Percentiles rank a stretch among this genome's conserved stretches.
phyloP scores from a whole-genome alignment of 2,888 invertebrate genomes.

The Sesia bembeciformis region DNA sequence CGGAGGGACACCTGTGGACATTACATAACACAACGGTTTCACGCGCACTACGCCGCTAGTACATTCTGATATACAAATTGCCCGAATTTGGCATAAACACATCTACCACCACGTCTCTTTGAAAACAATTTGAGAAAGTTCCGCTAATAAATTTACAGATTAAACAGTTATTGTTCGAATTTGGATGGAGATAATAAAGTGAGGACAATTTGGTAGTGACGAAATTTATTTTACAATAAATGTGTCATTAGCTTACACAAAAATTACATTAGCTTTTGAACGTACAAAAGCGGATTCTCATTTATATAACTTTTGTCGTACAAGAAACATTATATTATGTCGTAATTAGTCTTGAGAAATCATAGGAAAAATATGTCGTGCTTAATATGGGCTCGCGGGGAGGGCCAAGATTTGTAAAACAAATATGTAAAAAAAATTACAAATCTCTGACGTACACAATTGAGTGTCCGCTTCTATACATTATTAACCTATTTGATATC shows the following conservation, averaged over 20 bases:
- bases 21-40: constrained; percentile 29
- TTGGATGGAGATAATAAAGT: constrained; percentile 67
- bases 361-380: too few relatives aligned
- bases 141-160: constrained; percentile 26
- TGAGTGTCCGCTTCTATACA: constrained; percentile 25
- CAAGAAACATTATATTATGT: too few relatives aligned
- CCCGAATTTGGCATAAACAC: constrained; percentile 27
- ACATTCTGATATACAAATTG: constrained; percentile 39
- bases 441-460: constrained; percentile 24
- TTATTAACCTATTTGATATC: constrained; percentile 57
- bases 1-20: constrained; percentile 28
- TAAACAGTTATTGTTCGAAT: constrained; percentile 56
- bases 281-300: too few relatives aligned
- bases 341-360: too few relatives aligned
- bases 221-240: constrained; percentile 14
- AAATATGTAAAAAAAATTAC: too few relatives aligned
- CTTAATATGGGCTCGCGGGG: too few relatives aligned
- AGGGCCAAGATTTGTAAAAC: too few relatives aligned
- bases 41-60: constrained; percentile 45
- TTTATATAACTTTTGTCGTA: too few relatives aligned
- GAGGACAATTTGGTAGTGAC: constrained; percentile 50
- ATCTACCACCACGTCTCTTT: constrained; percentile 21
- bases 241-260: too few relatives aligned
- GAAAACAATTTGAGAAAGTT: constrained; percentile 8
- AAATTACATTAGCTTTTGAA: too few relatives aligned